Evolutionary conservation across 2,113 vertebrate species (phyloP).

Genomic region (Bujurquina vittata): DNA sequence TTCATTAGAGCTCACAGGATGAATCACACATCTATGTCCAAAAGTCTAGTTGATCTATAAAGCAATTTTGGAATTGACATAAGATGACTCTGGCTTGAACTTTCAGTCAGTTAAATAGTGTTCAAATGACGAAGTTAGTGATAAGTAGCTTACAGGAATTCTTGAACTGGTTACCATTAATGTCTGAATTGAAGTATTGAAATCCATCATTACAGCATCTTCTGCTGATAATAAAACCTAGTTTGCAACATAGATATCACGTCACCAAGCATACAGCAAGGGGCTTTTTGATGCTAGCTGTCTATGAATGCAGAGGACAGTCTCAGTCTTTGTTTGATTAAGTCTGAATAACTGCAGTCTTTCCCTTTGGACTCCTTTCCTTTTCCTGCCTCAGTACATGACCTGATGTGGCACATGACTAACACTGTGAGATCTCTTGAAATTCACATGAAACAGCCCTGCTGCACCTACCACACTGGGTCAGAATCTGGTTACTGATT

Average conservation of each 20-base stretch:
- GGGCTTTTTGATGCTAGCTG: slow-evolving; percentile 38
- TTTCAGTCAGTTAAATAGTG: neutral
- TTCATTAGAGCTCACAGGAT: neutral
- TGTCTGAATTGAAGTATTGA: neutral
- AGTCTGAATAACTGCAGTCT: slow-evolving; percentile 52
- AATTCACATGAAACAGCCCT: slow-evolving; percentile 60
- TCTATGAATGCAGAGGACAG: slow-evolving; percentile 34
- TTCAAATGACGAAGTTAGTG: neutral
- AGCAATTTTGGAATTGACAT: slow-evolving; percentile 21
- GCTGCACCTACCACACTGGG: slow-evolving; percentile 16
- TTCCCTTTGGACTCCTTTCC: slow-evolving; percentile 55
- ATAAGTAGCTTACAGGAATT: neutral
- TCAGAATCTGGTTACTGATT: neutral
- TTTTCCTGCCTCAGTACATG: slow-evolving; percentile 53
- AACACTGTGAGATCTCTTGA: slow-evolving; percentile 44
- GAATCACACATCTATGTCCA: slow-evolving; percentile 8
- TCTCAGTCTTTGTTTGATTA: slow-evolving; percentile 63
- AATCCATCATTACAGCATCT: neutral
- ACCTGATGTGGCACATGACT: slow-evolving; percentile 58
- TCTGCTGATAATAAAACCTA: slow-evolving; percentile 12
- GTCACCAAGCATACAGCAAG: slow-evolving; percentile 7
- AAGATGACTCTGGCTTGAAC: slow-evolving; percentile 9
- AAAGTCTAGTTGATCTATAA: slow-evolving; percentile 20
- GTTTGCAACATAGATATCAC: slow-evolving; percentile 18
- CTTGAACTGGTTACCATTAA: neutral